Evolutionary conservation across 1,140 invertebrate species (phyloP), one percentile per base, ranked within the genome.

Genomic region (Lepeophtheirus salmonis): DNA sequence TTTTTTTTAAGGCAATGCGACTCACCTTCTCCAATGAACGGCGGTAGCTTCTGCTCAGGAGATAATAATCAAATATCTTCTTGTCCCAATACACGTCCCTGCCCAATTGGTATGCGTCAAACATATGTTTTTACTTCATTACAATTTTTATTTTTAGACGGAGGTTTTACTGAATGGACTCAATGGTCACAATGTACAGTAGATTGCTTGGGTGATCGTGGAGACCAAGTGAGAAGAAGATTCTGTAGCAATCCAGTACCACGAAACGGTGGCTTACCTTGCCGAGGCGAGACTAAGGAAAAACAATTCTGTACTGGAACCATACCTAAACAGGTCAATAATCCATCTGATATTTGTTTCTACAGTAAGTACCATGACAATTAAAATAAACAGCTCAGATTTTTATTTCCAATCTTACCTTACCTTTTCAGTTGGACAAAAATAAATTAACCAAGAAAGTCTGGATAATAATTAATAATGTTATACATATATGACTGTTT

Each of bases 1-100:
- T n/a, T n/a, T n/a, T n/a, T n/a, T n/a, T n/a, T n/a, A n/a, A n/a
- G n/a, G n/a, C 30, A n/a, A 41, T 94, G 89, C 68, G 80, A 86
- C 66, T 87, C 87, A 68, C 89, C 89, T 0, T 71, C 74, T n/a
- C 84, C 89, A 0, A 74, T 77, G 49, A 78, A 85, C 67, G 86
- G 84, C 0, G 90, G 90, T 1, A 69, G 71, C 12, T 56, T 64
- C 26, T 78, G 75, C 62, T 50, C 65, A 17, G 74, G 75, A 3
- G 30, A 41, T 6, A 41, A n/a, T n/a, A 41, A 41, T n/a, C 30
- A 41, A 41, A n/a, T 41, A 6, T 41, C 30, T 10, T 41, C 30
- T 41, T 10, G 6, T n/a, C 30, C 30, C 30, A 41, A 41, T n/a
- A 41, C n/a, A 6, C 30, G 30, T 10, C 30, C 30, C n/a, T 41